phyloP scores from a whole-genome alignment of 2,797 vertebrate genomes.

The Pteropus rufus region DNA sequence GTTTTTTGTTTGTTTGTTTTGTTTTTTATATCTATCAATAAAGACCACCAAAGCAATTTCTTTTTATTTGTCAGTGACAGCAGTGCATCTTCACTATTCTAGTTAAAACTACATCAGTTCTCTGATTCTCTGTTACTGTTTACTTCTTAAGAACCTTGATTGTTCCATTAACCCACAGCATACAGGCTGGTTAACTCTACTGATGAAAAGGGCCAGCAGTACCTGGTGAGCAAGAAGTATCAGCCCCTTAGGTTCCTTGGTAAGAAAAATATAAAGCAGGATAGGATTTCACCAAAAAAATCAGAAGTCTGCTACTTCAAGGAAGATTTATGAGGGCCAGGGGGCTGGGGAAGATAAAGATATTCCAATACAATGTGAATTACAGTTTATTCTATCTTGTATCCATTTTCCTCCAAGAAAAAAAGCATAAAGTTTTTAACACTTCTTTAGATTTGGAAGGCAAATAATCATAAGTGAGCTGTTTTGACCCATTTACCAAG shows the following conservation, averaged over 20 bases:
- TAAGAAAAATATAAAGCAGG: not conserved
- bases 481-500: not conserved
- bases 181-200: not conserved
- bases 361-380: not conserved
- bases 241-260: not conserved
- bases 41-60: not conserved
- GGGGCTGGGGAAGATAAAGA: not conserved
- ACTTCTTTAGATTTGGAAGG: not conserved
- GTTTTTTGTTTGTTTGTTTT: not conserved
- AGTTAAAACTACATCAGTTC: not conserved
- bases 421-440: not conserved
- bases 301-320: not conserved
- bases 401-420: not conserved
- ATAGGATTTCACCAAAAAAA: not conserved
- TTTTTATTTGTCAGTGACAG: not conserved
- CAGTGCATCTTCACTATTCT: not conserved
- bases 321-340: not conserved
- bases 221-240: not conserved
- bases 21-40: not conserved
- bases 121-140: not conserved
- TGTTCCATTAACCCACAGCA: not conserved
- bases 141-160: not conserved
- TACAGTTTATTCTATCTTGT: not conserved
- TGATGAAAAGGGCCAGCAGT: not conserved
- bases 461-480: not conserved